A percentile compares a stretch with the other conserved stretches of the same genome.
Conservation (phyloP, 2,113 vertebrate species). For the Australoheros scitulus region DNA sequence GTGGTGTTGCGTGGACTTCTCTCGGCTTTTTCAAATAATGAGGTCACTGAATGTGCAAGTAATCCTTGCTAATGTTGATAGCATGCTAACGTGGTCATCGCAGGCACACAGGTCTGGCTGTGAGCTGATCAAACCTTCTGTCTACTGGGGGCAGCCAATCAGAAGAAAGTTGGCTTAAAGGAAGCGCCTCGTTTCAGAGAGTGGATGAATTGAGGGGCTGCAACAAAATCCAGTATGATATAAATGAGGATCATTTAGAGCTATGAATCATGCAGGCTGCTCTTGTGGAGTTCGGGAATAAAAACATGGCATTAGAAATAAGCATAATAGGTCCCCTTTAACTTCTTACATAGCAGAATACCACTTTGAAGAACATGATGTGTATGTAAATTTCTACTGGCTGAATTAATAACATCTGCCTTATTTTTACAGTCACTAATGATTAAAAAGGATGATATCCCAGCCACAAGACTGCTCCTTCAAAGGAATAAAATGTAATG, state of each 20-base stretch:
- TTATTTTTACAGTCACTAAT: slow-evolving; percentile 1
- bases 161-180: background rate
- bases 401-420: background rate
- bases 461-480: background rate
- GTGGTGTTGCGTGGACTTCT: background rate
- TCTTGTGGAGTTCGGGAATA: background rate
- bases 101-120: background rate
- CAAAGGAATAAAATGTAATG: background rate
- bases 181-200: background rate
- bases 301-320: background rate
- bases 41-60: background rate
- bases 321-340: background rate
- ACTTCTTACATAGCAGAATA: background rate
- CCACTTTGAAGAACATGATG: slow-evolving; percentile 8
- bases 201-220: accelerated
- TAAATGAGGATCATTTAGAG: background rate
- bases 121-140: background rate
- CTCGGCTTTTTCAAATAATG: background rate
- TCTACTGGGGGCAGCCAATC: background rate
- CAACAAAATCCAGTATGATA: accelerated
- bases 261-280: background rate
- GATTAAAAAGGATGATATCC: background rate
- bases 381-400: background rate
- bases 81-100: background rate
- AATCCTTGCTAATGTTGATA: no score